Percentiles rank a stretch among this genome's conserved stretches.
Evolutionary conservation across 2,888 invertebrate species (phyloP).

Genomic region (Tachina lurida): DNA sequence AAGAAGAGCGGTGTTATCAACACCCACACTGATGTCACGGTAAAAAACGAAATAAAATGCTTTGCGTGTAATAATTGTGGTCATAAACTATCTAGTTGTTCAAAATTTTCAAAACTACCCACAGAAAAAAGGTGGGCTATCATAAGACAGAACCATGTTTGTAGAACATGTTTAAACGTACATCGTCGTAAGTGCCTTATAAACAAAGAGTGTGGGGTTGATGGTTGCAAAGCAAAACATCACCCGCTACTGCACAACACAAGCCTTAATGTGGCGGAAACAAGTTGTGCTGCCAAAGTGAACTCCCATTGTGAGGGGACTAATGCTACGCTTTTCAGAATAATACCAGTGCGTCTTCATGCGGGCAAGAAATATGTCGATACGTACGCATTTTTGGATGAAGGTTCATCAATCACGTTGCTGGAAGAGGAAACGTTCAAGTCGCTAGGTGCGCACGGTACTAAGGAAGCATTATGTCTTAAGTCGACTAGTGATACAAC

Average conservation of each 20-base stretch:
- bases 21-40: neutral
- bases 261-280: neutral
- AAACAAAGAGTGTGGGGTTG: conserved; percentile 26
- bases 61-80: conserved; percentile 8
- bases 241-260: conserved; percentile 40
- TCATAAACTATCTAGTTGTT: conserved; percentile 14
- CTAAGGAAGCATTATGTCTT: conserved; percentile 8
- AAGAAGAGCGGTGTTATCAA: neutral
- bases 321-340: conserved; percentile 20
- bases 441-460: too few species aligned
- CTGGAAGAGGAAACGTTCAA: too few species aligned
- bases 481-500: conserved; percentile 31
- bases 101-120: neutral
- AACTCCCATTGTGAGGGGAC: conserved; percentile 42
- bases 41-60: neutral
- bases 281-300: neutral
- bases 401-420: too few species aligned
- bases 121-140: conserved; percentile 12
- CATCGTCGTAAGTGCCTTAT: conserved; percentile 35
- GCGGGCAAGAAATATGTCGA: too few species aligned
- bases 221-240: conserved; percentile 49
- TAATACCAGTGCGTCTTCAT: too few species aligned
- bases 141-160: conserved; percentile 1
- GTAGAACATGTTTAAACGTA: conserved; percentile 28
- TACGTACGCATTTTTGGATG: too few species aligned